Evolutionary conservation across 2,888 invertebrate genomes (phyloP).

Genomic region (Drosophila infuscata): DNA sequence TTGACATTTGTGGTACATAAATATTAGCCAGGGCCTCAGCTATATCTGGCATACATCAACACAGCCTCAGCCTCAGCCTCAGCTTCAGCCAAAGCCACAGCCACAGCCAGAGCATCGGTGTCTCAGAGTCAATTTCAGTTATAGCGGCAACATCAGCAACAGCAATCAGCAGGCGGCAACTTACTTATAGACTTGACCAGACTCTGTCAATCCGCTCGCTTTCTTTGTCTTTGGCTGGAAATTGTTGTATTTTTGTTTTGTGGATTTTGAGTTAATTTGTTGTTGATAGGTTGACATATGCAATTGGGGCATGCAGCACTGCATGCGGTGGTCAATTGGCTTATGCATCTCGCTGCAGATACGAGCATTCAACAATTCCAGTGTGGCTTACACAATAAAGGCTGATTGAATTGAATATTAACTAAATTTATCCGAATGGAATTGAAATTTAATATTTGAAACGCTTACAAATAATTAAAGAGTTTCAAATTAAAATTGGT

Average conservation of each 20-base stretch:
- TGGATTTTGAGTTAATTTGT: constrained; percentile 75
- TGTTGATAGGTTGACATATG: constrained; percentile 78
- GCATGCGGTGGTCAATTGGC: constrained; percentile 66
- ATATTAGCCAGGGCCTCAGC: constrained; percentile 73
- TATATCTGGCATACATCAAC: constrained; percentile 63
- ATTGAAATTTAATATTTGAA: background rate
- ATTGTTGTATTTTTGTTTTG: constrained; percentile 23
- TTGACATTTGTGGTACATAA: constrained; percentile 80
- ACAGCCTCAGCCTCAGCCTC: constrained; percentile 43
- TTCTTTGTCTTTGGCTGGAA: constrained; percentile 54
- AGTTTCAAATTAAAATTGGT: background rate
- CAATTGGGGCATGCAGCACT: constrained; percentile 73
- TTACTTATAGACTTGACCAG: constrained; percentile 74
- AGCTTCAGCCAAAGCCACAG: constrained; percentile 34
- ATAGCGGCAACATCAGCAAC: constrained; percentile 35
- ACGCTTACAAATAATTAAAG: no score
- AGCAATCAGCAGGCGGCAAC: constrained; percentile 76
- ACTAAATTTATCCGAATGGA: constrained; percentile 15
- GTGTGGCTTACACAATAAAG: constrained; percentile 29
- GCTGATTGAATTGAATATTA: constrained; percentile 30
- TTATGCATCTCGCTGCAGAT: constrained; percentile 39
- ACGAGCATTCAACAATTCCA: constrained; percentile 25
- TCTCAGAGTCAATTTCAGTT: constrained; percentile 36
- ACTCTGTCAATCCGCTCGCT: constrained; percentile 57
- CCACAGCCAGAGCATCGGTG: constrained; percentile 31